phyloP scores from a whole-genome alignment of 30 jellyfish, hydroid and myxozoan species.

The Catostylus mosaicus region DNA sequence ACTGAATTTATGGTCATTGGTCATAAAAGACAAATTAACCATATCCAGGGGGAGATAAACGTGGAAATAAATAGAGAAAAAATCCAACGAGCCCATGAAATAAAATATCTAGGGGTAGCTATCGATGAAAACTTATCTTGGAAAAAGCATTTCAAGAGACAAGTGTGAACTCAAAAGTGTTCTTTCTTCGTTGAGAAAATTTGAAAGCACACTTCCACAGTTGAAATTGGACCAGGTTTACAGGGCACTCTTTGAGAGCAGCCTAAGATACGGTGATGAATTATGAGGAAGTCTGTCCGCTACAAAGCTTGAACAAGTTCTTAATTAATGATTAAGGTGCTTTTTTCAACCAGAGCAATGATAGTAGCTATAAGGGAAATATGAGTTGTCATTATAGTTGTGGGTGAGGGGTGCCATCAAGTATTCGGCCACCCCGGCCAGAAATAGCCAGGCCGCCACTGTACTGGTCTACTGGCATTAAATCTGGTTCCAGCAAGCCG shows the following conservation, averaged over 20 bases:
- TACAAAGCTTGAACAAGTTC: constrained; percentile 23
- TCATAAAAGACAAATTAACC: background rate
- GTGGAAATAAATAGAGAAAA: constrained; percentile 11
- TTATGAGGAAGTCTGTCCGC: constrained; percentile 31
- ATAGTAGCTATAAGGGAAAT: too few species aligned
- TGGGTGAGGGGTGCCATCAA: too few species aligned
- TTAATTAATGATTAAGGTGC: too few species aligned
- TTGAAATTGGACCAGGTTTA: constrained; percentile 30
- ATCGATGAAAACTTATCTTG: constrained; percentile 26
- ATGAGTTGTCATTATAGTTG: too few species aligned
- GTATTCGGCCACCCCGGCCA: too few species aligned
- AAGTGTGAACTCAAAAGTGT: constrained; percentile 25
- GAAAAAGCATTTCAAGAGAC: constrained; percentile 10
- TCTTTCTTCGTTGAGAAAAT: constrained; percentile 25
- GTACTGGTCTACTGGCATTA: too few species aligned
- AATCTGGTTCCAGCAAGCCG: too few species aligned
- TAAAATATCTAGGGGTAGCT: constrained; percentile 17
- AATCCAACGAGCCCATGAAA: constrained; percentile 24
- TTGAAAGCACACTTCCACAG: constrained; percentile 9
- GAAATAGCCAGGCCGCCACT: too few species aligned
- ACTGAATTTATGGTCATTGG: constrained; percentile 12
- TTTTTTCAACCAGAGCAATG: too few species aligned
- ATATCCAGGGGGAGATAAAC: constrained; percentile 18
- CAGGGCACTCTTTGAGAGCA: constrained; percentile 36
- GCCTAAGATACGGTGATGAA: constrained; percentile 19